Evolutionary conservation across 2,888 invertebrate species (phyloP), one percentile per base, ranked within the genome.

Genomic region (Brenthis ino): DNA sequence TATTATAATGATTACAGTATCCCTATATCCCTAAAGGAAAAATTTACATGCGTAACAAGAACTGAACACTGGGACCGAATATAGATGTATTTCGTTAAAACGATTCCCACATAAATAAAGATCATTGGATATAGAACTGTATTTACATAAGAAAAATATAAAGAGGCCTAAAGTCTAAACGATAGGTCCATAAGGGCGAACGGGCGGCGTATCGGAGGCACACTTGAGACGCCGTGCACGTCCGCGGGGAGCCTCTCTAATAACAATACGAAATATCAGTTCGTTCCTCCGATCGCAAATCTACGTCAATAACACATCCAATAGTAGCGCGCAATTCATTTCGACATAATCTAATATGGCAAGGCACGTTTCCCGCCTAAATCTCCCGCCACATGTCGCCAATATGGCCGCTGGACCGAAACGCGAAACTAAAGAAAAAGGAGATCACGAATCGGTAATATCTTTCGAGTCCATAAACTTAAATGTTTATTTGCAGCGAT

Each of bases 71-170:
- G 85, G 80, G 82, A 83, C 87, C 86, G 83, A 85, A 77, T 81
- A 85, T 84, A 88, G 88, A 89, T 90, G 88, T 92, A 93, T 91
- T 89, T 92, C 85, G 90, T 88, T 86, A 91, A 90, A 93, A 90
- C 91, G 92, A 92, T 93, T 93, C 91, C 92, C 92, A 93, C 93
- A 93, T 93, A 93, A 93, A 92, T 93, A 93, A 93, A 93, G 91
- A 91, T 93, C 91, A 92, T 92, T 90, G 91, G 91, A 93, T 92
- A 93, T 93, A 89, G 92, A 91, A 87, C 85, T 74, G 89, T 89
- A 93, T 93, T 93, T 92, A 91, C 92, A 92, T 92, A 93, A 91
- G 92, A 91, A 92, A 91, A 91, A 91, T 92, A 91, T 91, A 92
- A 93, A 91, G 87, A 90, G 89, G 92, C 91, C 92, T 89, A 91